phyloP scores from a whole-genome alignment of 2,113 vertebrate genomes.

The Isichthys henryi region DNA sequence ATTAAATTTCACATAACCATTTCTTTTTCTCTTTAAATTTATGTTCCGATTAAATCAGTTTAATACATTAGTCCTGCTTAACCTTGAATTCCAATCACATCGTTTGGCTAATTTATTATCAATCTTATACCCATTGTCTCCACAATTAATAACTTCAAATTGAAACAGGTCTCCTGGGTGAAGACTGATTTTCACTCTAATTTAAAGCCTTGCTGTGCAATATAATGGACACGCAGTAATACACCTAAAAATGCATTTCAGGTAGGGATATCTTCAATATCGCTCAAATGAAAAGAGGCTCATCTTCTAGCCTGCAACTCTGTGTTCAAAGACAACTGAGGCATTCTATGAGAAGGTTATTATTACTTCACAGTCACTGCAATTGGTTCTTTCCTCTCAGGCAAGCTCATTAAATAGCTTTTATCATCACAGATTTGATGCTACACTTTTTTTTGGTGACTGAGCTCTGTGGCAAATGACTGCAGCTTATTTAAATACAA shows the following conservation, averaged over 20 bases:
- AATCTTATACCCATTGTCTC: slow-evolving; percentile 8
- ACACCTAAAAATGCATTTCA: background rate
- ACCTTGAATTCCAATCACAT: slow-evolving; percentile 13
- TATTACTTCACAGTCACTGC: background rate
- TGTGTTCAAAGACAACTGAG: background rate
- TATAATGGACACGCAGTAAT: background rate
- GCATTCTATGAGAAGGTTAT: background rate
- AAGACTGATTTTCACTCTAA: slow-evolving; percentile 3
- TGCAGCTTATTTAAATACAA: slow-evolving; percentile 47
- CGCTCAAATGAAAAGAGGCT: background rate
- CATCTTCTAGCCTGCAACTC: background rate
- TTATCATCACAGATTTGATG: slow-evolving; percentile 29
- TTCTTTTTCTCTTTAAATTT: slow-evolving; percentile 3
- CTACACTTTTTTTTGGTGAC: slow-evolving; percentile 28
- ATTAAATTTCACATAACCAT: background rate
- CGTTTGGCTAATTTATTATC: slow-evolving; percentile 10
- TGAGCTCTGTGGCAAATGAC: slow-evolving; percentile 39
- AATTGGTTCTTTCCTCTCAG: slow-evolving; percentile 9
- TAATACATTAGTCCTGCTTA: slow-evolving; percentile 7
- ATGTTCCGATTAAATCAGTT: background rate
- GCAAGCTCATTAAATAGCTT: slow-evolving; percentile 24
- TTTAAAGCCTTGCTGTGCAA: background rate
- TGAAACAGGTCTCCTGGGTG: slow-evolving; percentile 6
- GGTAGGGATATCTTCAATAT: background rate
- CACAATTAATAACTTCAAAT: slow-evolving; percentile 11